A percentile compares a stretch with the other conserved stretches of the same genome.
These are phyloP conservation scores for Scomber scombrus DNA, from an alignment of 2,113 vertebrate genomes.

Conservation along the genomic window DNA sequence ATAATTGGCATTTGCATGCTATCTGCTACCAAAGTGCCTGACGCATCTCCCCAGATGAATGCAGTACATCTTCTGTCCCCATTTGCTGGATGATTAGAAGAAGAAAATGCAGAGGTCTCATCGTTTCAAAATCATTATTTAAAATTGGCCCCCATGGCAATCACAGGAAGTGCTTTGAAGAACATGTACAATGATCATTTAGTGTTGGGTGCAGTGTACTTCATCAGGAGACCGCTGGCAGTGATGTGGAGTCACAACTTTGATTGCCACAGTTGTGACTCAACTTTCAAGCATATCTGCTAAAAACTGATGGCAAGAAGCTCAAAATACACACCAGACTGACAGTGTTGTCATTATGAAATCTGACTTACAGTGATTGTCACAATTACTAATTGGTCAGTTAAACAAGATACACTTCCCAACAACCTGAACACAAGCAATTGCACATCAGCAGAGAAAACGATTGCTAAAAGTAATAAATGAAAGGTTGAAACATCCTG, in stretches of 20 bases:
- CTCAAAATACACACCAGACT: background rate
- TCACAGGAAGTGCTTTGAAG: conserved; percentile 53
- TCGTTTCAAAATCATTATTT: conserved; percentile 59
- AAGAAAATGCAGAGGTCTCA: conserved; percentile 49
- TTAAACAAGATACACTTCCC: no score
- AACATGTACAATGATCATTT: conserved; percentile 16
- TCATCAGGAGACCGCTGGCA: conserved; percentile 25
- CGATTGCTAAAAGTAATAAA: no score
- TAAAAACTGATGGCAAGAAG: background rate
- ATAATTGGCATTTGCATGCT: conserved; percentile 67
- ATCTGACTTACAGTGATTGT: background rate
- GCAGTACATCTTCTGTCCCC: conserved; percentile 36
- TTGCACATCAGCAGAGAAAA: no score
- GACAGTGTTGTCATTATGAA: background rate
- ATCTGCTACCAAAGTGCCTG: conserved; percentile 45
- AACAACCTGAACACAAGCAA: no score
- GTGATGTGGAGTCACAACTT: conserved; percentile 33
- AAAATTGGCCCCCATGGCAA: conserved; percentile 60
- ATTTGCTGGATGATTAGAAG: conserved; percentile 62
- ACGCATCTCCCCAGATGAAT: conserved; percentile 55
- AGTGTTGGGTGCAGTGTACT: conserved; percentile 8
- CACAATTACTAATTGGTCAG: no score
- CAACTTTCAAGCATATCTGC: background rate
- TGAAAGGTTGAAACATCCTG: no score
- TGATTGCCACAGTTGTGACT: conserved; percentile 5